Evolutionary conservation across 2,888 invertebrate genomes (phyloP).

Genomic region (Lycocerus yunnanus): DNA sequence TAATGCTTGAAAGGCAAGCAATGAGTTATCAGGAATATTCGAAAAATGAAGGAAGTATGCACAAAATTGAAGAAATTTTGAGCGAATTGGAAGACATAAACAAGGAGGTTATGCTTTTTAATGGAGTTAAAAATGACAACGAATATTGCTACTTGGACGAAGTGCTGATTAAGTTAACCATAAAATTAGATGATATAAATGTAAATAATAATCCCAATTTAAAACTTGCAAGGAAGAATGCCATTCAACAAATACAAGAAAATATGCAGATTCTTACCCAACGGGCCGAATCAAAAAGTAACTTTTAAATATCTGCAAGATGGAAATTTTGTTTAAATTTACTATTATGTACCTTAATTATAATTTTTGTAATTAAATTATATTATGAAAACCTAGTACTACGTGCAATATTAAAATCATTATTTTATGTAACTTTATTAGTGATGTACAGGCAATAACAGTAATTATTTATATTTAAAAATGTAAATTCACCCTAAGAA

Average conservation of each 20-base stretch:
- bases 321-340: neutral
- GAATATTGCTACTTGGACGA: conserved; percentile 24
- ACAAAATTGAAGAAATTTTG: conserved; percentile 6
- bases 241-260: conserved; percentile 10
- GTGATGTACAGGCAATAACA: neutral
- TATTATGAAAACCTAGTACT: neutral
- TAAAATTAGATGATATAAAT: conserved; percentile 16
- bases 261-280: conserved; percentile 8
- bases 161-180: conserved; percentile 17
- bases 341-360: neutral
- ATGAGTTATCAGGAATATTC: conserved; percentile 22
- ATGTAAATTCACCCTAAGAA: neutral
- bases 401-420: no score
- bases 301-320: neutral
- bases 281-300: neutral
- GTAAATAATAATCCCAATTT: neutral
- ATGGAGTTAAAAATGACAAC: conserved; percentile 19
- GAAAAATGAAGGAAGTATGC: conserved; percentile 13
- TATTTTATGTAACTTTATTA: no score
- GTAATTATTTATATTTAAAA: neutral
- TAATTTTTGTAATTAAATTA: neutral
- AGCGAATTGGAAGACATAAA: neutral
- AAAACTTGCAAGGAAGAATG: conserved; percentile 7
- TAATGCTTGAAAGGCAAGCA: neutral
- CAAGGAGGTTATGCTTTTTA: conserved; percentile 4